These are phyloP conservation scores for sheep (Ovis aries) DNA, from an alignment of 2,113 vertebrate species.

Conservation along the genomic window ARS-UI_Ramb_v3.0 NC_056080.1:100859001-100859500, in stretches of 20 bases:
- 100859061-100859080: neutral
- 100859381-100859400: neutral
- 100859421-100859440: neutral
- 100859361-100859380: neutral
- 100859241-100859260: neutral
- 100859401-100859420: neutral
- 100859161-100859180: constrained; percentile 12
- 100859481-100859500: neutral
- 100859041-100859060: constrained; percentile 22
- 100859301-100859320: neutral
- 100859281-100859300: neutral
- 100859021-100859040: constrained; percentile 34
- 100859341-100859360: neutral
- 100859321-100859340: neutral
- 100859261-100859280: neutral
- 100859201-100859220: neutral
- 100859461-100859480: neutral
- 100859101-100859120: constrained; percentile 11
- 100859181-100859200: neutral
- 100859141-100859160: constrained; percentile 37
- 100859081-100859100: constrained; percentile 29
- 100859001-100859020: neutral
- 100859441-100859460: neutral
- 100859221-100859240: neutral
- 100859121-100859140: constrained; percentile 23